Base-by-base conservation (phyloP, 2,797 vertebrate genomes). In the Hafferia zeledoni region DNA sequence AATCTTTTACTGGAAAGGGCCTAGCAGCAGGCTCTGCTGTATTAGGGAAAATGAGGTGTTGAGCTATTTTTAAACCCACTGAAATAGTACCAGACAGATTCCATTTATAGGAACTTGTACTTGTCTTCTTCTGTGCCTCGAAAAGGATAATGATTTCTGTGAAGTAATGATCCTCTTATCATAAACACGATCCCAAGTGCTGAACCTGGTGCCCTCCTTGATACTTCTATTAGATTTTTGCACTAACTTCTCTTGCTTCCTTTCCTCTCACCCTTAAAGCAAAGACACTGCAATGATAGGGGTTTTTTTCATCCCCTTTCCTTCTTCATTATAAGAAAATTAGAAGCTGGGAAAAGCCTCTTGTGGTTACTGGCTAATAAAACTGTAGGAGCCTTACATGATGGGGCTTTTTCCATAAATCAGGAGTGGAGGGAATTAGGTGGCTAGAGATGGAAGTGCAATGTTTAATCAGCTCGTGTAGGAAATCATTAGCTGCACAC, bases 381-480 rank as follows among this genome's bases (percentile, higher is more conserved):
- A 97, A 96, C 90, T 96, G 91, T 92, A 93, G 92, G 92, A 95
- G 65, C 79, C 69, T 72, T 89, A 71, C 9, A 2, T 87, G 87
- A 71, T 93, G 93, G 85, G 6, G 4, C 72, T 94, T 97, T 86
- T 75, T 37, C 83, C 93, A 98, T 98, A 97, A 97, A 97, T 98
- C 97, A 97, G 87, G 16, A 0, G 44, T 86, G 88, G 91, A 95
- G 94, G 96, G 97, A 97, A 97, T 97, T 95, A 97, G 97, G 95
- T 97, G 96, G 96, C 93, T 95, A 96, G 95, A 96, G 97, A 96
- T 87, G 96, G 95, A 97, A 96, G 95, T 88, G 95, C 44, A 93
- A 89, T 96, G 94, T 97, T 98, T 98, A 97, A 98, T 98, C 97
- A 97, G 97, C 96, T 94, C 96, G 11, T 97, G 97, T 97, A 97